A percentile compares a stretch with the other conserved stretches of the same genome.
phyloP scores from a whole-genome alignment of 1,140 invertebrate species.

The Zophobas atratus region DNA sequence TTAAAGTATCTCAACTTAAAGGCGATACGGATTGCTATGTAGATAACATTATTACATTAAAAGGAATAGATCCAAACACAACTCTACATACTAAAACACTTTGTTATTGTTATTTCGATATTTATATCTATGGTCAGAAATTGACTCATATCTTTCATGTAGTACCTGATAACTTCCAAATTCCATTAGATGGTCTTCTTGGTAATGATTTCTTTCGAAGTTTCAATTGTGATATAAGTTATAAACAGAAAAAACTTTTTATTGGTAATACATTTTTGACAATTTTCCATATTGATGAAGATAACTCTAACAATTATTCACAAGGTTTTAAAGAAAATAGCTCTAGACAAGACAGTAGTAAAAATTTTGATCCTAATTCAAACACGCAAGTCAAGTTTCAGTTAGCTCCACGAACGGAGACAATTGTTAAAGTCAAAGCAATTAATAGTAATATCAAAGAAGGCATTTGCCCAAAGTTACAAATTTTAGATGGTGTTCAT shows the following conservation, averaged over 20 bases:
- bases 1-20: constrained; percentile 28
- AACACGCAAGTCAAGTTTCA: constrained; percentile 16
- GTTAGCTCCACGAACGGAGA: constrained; percentile 33
- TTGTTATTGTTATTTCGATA: constrained; percentile 6
- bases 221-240: constrained; percentile 1
- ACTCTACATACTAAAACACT: constrained; percentile 19
- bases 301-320: constrained; percentile 11
- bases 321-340: not conserved
- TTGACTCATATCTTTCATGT: constrained; percentile 12
- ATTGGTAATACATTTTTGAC: constrained; percentile 7
- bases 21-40: not conserved
- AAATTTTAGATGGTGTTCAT: constrained; percentile 33
- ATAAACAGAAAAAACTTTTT: constrained; percentile 13
- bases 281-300: constrained; percentile 17
- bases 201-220: constrained; percentile 28
- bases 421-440: constrained; percentile 44
- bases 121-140: not conserved
- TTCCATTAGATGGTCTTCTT: constrained; percentile 38
- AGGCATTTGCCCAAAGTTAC: constrained; percentile 35
- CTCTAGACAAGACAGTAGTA: too few relatives aligned
- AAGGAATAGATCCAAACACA: constrained; percentile 17
- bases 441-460: constrained; percentile 37
- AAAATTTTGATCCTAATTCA: constrained; percentile 18
- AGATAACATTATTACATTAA: constrained; percentile 34
- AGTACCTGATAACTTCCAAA: constrained; percentile 21